Evolutionary conservation across 2,888 invertebrate species (phyloP).

Genomic region (Drosophila phalerata): DNA sequence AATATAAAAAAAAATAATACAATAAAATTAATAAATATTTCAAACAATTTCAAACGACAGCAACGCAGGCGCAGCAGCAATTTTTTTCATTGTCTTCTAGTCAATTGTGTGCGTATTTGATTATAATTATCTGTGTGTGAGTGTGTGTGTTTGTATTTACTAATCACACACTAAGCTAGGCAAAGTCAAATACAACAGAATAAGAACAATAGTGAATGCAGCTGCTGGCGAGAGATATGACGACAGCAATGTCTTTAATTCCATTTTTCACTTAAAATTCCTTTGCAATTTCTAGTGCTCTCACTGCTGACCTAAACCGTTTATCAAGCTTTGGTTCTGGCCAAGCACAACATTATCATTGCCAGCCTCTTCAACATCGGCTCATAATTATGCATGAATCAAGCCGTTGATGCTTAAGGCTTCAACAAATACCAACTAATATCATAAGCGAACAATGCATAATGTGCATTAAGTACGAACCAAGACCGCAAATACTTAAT

Average conservation of each 20-base stretch:
- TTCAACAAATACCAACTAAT: slow-evolving; percentile 10
- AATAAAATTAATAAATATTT: slow-evolving; percentile 59
- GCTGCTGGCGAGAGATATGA: slow-evolving; percentile 31
- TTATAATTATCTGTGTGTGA: too few relatives aligned
- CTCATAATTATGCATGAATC: slow-evolving; percentile 13
- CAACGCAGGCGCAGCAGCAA: slow-evolving; percentile 34
- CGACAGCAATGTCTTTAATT: background rate
- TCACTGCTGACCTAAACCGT: background rate
- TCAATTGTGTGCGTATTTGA: slow-evolving; percentile 11
- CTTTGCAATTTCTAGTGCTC: background rate
- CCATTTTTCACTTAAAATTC: background rate
- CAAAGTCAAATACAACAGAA: slow-evolving; percentile 42
- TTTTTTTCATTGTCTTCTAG: slow-evolving; percentile 36
- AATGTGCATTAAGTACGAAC: slow-evolving; percentile 20
- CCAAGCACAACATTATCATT: slow-evolving; percentile 10
- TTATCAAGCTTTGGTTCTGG: background rate
- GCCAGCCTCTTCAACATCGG: slow-evolving; percentile 5
- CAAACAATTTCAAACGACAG: slow-evolving; percentile 41
- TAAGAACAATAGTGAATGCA: slow-evolving; percentile 51
- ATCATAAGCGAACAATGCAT: slow-evolving; percentile 22
- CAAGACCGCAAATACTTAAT: slow-evolving; percentile 14
- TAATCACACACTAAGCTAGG: slow-evolving; percentile 55
- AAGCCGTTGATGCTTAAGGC: slow-evolving; percentile 4
- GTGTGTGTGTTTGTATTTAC: slow-evolving; percentile 26
- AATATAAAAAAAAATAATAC: slow-evolving; percentile 7